Percentiles rank a stretch among this genome's conserved stretches.
phyloP scores from a whole-genome alignment of 2,888 invertebrate species.

The Colostygia pectinataria region DNA sequence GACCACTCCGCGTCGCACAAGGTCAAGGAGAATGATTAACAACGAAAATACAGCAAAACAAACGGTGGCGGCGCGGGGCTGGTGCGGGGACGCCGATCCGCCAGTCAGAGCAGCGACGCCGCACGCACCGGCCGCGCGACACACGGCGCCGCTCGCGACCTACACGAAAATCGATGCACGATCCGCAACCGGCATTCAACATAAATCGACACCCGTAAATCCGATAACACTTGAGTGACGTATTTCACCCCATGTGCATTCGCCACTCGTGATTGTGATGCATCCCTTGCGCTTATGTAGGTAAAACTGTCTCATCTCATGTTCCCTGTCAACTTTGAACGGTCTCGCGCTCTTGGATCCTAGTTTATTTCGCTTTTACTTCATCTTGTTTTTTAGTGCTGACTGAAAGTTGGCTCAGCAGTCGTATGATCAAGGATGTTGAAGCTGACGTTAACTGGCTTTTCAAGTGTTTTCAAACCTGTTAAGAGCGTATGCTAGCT shows the following conservation, averaged over 20 bases:
- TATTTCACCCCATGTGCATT: conserved; percentile 56
- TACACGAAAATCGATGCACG: conserved; percentile 79
- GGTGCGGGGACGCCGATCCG: conserved; percentile 68
- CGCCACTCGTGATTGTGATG: conserved; percentile 58
- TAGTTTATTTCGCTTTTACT: conserved; percentile 32
- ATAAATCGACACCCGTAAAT: conserved; percentile 64
- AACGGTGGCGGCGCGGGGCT: conserved; percentile 73
- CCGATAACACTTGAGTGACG: conserved; percentile 56
- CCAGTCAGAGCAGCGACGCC: conserved; percentile 77
- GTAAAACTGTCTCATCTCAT: conserved; percentile 52
- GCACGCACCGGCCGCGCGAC: conserved; percentile 71
- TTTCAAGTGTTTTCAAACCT: conserved; percentile 30
- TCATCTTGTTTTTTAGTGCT: conserved; percentile 34
- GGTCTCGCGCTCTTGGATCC: conserved; percentile 46
- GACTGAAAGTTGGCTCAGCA: conserved; percentile 31
- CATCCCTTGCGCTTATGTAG: conserved; percentile 50
- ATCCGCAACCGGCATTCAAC: conserved; percentile 71
- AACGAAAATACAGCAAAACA: conserved; percentile 83
- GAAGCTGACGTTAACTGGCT: conserved; percentile 30
- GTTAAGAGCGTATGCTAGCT: conserved; percentile 23
- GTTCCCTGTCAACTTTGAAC: conserved; percentile 45
- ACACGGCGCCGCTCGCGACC: conserved; percentile 71
- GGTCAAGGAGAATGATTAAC: conserved; percentile 84
- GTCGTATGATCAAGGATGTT: conserved; percentile 27
- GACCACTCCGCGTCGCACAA: conserved; percentile 82